Evolutionary conservation across 2,797 vertebrate genomes (phyloP).

Genomic region (Poecilia picta): DNA sequence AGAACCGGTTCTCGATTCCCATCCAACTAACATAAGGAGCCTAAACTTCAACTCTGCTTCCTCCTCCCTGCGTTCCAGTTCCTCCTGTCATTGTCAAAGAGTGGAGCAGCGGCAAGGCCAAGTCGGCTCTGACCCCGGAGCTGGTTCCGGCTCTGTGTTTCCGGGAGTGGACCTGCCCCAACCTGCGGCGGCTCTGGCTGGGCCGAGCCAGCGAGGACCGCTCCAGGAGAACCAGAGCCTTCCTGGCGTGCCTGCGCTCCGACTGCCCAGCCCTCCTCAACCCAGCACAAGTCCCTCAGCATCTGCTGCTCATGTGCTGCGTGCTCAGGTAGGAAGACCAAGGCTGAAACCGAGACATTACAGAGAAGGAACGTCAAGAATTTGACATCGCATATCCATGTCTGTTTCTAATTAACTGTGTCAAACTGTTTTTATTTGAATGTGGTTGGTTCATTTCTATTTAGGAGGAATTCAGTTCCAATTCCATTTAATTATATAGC

Average conservation of each 20-base stretch:
- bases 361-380: neutral
- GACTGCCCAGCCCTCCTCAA: slow-evolving; percentile 93
- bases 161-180: slow-evolving; percentile 94
- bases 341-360: too few species aligned
- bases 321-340: slow-evolving; percentile 85
- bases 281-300: slow-evolving; percentile 90
- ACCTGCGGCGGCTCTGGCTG: slow-evolving; percentile 91
- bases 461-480: too few species aligned
- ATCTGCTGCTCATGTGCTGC: slow-evolving; percentile 95
- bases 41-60: neutral
- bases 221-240: slow-evolving; percentile 90
- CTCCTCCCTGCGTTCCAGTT: slow-evolving; percentile 68
- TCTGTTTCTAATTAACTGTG: neutral
- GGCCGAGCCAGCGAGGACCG: slow-evolving; percentile 92
- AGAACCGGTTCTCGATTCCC: too few species aligned
- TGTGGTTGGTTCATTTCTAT: neutral
- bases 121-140: slow-evolving; percentile 92
- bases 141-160: slow-evolving; percentile 91
- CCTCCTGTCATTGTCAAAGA: slow-evolving; percentile 93
- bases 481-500: too few species aligned
- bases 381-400: too few species aligned
- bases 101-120: slow-evolving; percentile 93
- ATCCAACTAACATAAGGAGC: too few species aligned
- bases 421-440: too few species aligned
- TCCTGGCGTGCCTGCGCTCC: slow-evolving; percentile 92